Evolutionary conservation across 2,888 invertebrate species (phyloP).

Genomic region (Rapana venosa): DNA sequence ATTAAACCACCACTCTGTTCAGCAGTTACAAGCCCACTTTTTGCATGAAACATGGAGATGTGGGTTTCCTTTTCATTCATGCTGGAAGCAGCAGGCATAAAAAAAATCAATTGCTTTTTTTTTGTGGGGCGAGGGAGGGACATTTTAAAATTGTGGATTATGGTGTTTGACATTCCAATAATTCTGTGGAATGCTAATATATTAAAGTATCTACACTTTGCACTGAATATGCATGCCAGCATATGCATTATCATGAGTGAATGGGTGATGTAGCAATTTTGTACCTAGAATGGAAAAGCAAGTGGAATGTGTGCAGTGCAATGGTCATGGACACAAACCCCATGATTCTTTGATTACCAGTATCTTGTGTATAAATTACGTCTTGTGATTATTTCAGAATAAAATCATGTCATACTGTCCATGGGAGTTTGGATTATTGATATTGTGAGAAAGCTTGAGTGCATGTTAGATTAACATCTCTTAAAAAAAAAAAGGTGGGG

Average conservation of each 20-base stretch:
- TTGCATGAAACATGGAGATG: too few relatives aligned
- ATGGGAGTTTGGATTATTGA: not conserved
- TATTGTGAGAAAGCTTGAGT: not conserved
- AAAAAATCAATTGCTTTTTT: too few relatives aligned
- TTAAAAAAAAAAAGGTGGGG: too few relatives aligned
- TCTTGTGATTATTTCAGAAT: constrained; percentile 32
- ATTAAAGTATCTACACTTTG: not conserved
- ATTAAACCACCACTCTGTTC: too few relatives aligned
- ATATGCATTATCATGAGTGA: not conserved
- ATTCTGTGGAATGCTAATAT: constrained; percentile 20
- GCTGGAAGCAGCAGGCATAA: too few relatives aligned
- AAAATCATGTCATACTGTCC: constrained; percentile 24
- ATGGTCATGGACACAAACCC: not conserved
- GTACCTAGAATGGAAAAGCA: not conserved
- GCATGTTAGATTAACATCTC: too few relatives aligned
- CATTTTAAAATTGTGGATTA: too few relatives aligned
- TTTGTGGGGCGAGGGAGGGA: too few relatives aligned
- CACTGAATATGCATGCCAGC: not conserved
- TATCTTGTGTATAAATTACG: constrained; percentile 7
- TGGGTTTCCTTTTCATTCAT: too few relatives aligned
- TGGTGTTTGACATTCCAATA: constrained; percentile 18
- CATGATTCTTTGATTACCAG: not conserved
- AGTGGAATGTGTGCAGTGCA: constrained; percentile 17
- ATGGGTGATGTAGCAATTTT: not conserved
- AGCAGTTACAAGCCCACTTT: too few relatives aligned